phyloP scores from a whole-genome alignment of 2,113 vertebrate species.

The Onychostruthus taczanowskii region DNA sequence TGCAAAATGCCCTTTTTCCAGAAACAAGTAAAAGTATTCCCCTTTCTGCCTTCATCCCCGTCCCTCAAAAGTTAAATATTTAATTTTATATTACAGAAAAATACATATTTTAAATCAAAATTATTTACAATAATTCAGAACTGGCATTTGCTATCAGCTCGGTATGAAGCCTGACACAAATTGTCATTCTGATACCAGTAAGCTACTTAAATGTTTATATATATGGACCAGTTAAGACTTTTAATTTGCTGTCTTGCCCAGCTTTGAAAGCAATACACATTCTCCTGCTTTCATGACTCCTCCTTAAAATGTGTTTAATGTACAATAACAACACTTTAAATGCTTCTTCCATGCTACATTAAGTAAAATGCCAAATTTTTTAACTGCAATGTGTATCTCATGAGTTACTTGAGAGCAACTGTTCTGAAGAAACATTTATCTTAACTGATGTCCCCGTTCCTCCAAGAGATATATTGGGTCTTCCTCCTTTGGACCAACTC shows the following conservation, averaged over 20 bases:
- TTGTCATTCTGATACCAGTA: slow-evolving; percentile 56
- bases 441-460: slow-evolving; percentile 48
- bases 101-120: slow-evolving; percentile 69
- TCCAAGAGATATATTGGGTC: slow-evolving; percentile 25
- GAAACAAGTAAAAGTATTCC: slow-evolving; percentile 55
- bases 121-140: slow-evolving; percentile 73
- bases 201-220: slow-evolving; percentile 55
- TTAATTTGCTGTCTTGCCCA: not conserved
- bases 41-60: not conserved
- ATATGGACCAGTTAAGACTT: slow-evolving; percentile 65
- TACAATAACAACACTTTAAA: slow-evolving; percentile 30
- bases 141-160: slow-evolving; percentile 56
- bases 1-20: slow-evolving; percentile 67
- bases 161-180: slow-evolving; percentile 60
- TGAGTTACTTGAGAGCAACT: not conserved
- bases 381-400: not conserved
- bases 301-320: slow-evolving; percentile 44
- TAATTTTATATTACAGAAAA: slow-evolving; percentile 77
- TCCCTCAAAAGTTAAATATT: slow-evolving; percentile 68
- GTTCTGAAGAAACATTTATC: slow-evolving; percentile 36
- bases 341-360: slow-evolving; percentile 42
- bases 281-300: slow-evolving; percentile 27
- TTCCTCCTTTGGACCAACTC: slow-evolving; percentile 62
- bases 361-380: slow-evolving; percentile 7
- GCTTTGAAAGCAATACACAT: slow-evolving; percentile 53